phyloP scores from a whole-genome alignment of 2,888 invertebrate genomes.

The Tetragonisca angustula region DNA sequence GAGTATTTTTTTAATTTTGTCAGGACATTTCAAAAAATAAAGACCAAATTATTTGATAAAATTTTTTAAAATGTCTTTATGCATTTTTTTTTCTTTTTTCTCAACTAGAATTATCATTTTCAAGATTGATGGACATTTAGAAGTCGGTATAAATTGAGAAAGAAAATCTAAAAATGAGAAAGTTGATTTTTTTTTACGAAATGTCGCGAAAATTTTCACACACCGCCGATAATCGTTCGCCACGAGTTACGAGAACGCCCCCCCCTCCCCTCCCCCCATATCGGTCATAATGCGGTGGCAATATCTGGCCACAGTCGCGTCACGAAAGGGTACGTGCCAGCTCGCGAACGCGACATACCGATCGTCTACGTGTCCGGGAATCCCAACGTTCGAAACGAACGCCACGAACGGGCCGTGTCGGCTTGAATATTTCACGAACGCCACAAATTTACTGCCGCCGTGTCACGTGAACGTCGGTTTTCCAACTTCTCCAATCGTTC shows the following conservation, averaged over 20 bases:
- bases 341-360: slow-evolving; percentile 42
- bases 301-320: slow-evolving; percentile 58
- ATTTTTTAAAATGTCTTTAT: too few species aligned
- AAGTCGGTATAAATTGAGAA: too few species aligned
- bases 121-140: too few species aligned
- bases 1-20: too few species aligned
- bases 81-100: too few species aligned
- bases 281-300: slow-evolving; percentile 36
- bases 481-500: neutral
- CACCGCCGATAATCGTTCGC: neutral
- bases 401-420: slow-evolving; percentile 24
- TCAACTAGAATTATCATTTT: too few species aligned
- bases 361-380: slow-evolving; percentile 42
- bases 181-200: too few species aligned
- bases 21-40: too few species aligned
- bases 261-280: too few species aligned
- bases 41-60: too few species aligned
- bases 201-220: too few species aligned
- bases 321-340: slow-evolving; percentile 42
- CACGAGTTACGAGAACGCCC: slow-evolving; percentile 1
- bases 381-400: slow-evolving; percentile 49
- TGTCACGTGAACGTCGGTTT: neutral
- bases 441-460: slow-evolving; percentile 37
- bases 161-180: too few species aligned
- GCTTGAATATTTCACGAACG: slow-evolving; percentile 63